Percentiles rank a stretch among this genome's conserved stretches.
phyloP scores from a whole-genome alignment of 2,888 invertebrate species.

The Parnassius mnemosyne region DNA sequence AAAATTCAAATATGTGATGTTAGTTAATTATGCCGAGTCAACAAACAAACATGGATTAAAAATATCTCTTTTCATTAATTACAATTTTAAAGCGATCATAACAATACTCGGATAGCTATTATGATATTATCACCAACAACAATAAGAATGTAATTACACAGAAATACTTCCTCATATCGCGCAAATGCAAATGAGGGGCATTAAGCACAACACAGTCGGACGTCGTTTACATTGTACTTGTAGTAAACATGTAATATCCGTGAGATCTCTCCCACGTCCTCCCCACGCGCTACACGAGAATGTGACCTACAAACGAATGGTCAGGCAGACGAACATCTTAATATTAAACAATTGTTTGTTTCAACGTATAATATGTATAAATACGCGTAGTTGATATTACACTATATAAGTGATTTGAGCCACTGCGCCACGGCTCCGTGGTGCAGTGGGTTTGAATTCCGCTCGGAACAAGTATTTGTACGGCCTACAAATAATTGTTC shows the following conservation, averaged over 20 bases:
- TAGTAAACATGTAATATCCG: constrained; percentile 43
- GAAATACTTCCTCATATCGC: constrained; percentile 8
- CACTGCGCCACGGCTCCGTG: too few species aligned
- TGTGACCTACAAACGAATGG: constrained; percentile 20
- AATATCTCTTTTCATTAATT: background rate
- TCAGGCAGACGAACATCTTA: constrained; percentile 4
- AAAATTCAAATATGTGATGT: background rate
- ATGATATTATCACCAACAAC: background rate
- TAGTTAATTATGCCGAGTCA: too few species aligned
- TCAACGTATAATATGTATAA: too few species aligned
- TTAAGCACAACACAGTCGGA: constrained; percentile 3
- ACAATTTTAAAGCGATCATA: background rate
- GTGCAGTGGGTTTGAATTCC: too few species aligned
- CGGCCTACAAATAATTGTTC: too few species aligned
- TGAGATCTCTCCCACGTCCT: constrained; percentile 67
- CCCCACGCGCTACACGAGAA: constrained; percentile 7
- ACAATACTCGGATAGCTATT: background rate
- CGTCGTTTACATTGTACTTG: constrained; percentile 2
- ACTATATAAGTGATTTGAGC: too few species aligned
- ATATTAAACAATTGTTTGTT: constrained; percentile 18
- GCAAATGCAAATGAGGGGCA: constrained; percentile 6
- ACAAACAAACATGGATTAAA: too few species aligned
- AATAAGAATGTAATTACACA: constrained; percentile 3
- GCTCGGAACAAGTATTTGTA: too few species aligned
- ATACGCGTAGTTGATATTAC: too few species aligned